Evolutionary conservation across 2,797 vertebrate species (phyloP), one percentile per base, ranked within the genome.

Genomic region (Ctenopoma multispine): DNA sequence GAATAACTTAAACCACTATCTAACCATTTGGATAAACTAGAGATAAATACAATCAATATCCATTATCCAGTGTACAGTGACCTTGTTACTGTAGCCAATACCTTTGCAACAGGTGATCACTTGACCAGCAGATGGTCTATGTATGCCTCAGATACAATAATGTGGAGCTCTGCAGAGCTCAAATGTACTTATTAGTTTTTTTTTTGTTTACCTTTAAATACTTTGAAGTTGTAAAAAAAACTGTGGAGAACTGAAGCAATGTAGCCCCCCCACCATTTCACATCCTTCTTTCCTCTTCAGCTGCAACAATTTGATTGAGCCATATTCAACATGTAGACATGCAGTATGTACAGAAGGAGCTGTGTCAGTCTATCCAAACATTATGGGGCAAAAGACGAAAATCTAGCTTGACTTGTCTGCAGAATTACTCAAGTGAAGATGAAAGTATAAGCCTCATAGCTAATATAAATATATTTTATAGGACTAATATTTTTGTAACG

Each of bases 1-100:
- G 91, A 95, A 93, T 88, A 83, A 92, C 83, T 90, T 87, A 91
- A 94, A 95, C 95, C 95, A 95, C 95, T 95, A 94, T 75, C n/a
- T 46, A 77, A 77, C 38, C 81, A 79, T 89, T 87, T 89, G 77
- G 87, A 88, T 69, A 56, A 78, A 83, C 61, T 20, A 70, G 65
- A 84, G 63, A 82, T 60, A 82, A 79, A 77, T 60, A 60, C 29
- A 41, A 72, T 70, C 49, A 60, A 62, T 73, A 78, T 81, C 46
- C 58, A 48, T 10, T 2, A 23, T 21, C n/a, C 20, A 48, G 2
- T 48, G 15, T 21, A 47, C 44, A 47, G 44, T 65, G 83, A 72
- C 69, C 72, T 87, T 79, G 58, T 66, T 80, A 63, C 72, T 69
- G 41, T n/a, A 75, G 67, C 80, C 61, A 43, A 71, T 65, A 81